Conservation (phyloP, 1,140 invertebrate species). For the Eubasilissa regina region DNA sequence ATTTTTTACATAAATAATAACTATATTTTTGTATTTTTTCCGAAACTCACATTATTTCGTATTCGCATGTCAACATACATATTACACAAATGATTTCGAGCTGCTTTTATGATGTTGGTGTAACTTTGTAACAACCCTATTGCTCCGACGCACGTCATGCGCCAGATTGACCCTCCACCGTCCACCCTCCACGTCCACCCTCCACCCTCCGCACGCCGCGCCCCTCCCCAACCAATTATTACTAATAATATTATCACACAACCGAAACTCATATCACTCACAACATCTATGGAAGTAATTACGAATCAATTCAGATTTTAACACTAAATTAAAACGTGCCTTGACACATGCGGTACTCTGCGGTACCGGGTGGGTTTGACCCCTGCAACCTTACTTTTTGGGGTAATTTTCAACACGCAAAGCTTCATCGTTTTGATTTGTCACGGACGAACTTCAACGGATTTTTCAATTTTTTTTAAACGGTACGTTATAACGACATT, state of each 20-base stretch:
- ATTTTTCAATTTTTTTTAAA: constrained; percentile 33
- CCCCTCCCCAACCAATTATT: constrained; percentile 16
- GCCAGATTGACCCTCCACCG: no score
- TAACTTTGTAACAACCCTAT: no score
- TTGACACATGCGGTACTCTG: constrained; percentile 34
- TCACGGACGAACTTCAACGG: constrained; percentile 34
- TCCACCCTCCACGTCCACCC: no score
- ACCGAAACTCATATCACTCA: constrained; percentile 4
- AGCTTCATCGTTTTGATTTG: constrained; percentile 20
- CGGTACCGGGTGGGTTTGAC: constrained; percentile 6
- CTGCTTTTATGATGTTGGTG: no score
- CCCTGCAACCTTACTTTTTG: neutral
- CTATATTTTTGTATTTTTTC: no score
- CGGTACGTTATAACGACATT: neutral
- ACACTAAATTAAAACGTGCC: constrained; percentile 32
- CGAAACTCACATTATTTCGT: no score
- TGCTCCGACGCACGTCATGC: no score
- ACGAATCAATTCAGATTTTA: constrained; percentile 41
- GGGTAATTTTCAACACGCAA: constrained; percentile 35
- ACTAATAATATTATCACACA: constrained; percentile 20
- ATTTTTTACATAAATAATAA: no score
- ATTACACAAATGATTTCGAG: no score
- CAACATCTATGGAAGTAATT: constrained; percentile 16
- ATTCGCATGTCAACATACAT: no score
- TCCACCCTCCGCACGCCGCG: neutral